Percentiles rank a stretch among this genome's conserved stretches.
These are phyloP conservation scores for Apocheima hispidaria DNA, from an alignment of 2,888 invertebrate genomes.

Conservation along the genomic window DNA sequence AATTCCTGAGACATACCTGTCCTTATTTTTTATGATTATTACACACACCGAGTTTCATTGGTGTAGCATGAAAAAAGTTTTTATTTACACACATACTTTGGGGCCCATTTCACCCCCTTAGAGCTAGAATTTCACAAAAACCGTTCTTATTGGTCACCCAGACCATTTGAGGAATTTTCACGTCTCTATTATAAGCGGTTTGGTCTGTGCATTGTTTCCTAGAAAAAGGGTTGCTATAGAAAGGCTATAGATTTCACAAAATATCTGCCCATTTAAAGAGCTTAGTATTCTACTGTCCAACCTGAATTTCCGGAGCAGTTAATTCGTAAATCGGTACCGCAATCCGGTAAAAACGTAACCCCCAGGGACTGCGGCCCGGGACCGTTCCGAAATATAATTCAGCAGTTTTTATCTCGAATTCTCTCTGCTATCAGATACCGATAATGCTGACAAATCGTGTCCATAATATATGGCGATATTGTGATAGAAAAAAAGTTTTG, in stretches of 20 bases:
- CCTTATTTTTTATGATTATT: no score
- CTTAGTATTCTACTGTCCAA: background rate
- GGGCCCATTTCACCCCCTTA: no score
- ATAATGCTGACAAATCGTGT: constrained; percentile 17
- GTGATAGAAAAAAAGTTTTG: constrained; percentile 1
- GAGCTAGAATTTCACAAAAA: no score
- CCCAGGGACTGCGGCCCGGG: constrained; percentile 15
- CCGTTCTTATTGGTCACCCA: no score
- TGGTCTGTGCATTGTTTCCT: no score
- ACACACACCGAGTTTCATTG: no score
- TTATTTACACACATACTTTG: no score
- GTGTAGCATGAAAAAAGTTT: no score
- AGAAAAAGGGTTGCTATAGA: no score
- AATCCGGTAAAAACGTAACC: constrained; percentile 21
- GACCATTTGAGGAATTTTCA: no score
- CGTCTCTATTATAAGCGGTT: no score
- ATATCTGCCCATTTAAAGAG: background rate
- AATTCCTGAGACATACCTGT: no score
- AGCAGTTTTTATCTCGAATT: constrained; percentile 22
- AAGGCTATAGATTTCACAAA: background rate
- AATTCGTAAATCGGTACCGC: constrained; percentile 21
- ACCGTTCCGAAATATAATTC: constrained; percentile 22
- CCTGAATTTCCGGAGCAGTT: constrained; percentile 10
- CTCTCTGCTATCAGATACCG: constrained; percentile 4
- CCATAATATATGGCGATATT: constrained; percentile 4